phyloP scores from a whole-genome alignment of 2,888 invertebrate species.

The Junonia oenone region DNA sequence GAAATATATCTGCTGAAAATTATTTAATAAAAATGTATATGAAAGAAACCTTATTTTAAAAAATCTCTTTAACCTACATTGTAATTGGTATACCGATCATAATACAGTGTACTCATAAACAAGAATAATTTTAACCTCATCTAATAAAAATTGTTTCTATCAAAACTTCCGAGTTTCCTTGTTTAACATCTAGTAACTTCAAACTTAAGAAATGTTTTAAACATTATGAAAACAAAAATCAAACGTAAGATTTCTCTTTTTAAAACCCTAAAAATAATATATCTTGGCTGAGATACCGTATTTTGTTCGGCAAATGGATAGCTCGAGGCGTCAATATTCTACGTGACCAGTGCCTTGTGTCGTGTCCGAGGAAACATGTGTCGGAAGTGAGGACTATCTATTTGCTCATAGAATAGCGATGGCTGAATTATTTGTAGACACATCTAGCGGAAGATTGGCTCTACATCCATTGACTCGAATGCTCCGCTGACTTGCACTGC shows the following conservation, averaged over 20 bases:
- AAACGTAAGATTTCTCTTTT: not conserved
- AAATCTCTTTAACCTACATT: too few relatives aligned
- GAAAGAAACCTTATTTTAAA: too few relatives aligned
- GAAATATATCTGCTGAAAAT: not conserved
- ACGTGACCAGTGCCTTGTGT: slow-evolving; percentile 73
- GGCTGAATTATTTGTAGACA: slow-evolving; percentile 64
- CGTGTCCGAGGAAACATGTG: slow-evolving; percentile 72
- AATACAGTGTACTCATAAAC: too few relatives aligned
- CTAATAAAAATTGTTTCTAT: too few relatives aligned
- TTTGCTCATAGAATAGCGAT: slow-evolving; percentile 71
- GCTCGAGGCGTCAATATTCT: slow-evolving; percentile 77
- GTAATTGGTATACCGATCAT: too few relatives aligned
- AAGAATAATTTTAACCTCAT: too few relatives aligned
- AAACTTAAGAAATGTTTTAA: not conserved
- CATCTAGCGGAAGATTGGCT: slow-evolving; percentile 30
- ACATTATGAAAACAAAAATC: not conserved
- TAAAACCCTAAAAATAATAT: slow-evolving; percentile 50
- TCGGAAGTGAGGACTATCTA: slow-evolving; percentile 77
- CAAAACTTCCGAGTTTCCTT: too few relatives aligned
- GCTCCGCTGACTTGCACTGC: slow-evolving; percentile 21
- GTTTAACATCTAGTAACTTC: too few relatives aligned
- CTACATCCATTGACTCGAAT: slow-evolving; percentile 24
- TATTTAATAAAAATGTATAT: too few relatives aligned
- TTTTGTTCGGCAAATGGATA: slow-evolving; percentile 61
- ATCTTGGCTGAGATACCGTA: slow-evolving; percentile 47